Evolutionary conservation across 2,113 vertebrate species (phyloP).

Genomic region (Polyodon spathula): DNA sequence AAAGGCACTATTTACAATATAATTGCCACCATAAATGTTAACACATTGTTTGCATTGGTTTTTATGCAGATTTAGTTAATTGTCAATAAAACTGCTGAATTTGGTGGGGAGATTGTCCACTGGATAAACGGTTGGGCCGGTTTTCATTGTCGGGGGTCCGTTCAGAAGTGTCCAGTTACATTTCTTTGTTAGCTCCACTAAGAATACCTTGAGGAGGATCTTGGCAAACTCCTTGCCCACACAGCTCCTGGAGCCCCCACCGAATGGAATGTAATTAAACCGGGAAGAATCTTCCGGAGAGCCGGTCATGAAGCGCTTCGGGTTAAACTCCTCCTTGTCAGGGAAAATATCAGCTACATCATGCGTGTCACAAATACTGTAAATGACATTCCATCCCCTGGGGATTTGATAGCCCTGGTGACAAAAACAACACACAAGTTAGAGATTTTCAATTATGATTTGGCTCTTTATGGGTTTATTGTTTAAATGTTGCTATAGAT

Average conservation of each 20-base stretch:
- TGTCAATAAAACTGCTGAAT: slow-evolving; percentile 58
- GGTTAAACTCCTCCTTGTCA: slow-evolving; percentile 87
- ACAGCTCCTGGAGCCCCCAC: slow-evolving; percentile 87
- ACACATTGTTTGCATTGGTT: background rate
- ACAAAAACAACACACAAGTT: slow-evolving; percentile 25
- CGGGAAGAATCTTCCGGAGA: slow-evolving; percentile 61
- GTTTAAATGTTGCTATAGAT: too few species aligned
- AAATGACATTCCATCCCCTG: slow-evolving; percentile 96
- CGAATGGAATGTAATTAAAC: slow-evolving; percentile 94
- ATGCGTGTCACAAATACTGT: slow-evolving; percentile 94
- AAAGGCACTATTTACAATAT: slow-evolving; percentile 49
- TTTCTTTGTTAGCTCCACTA: slow-evolving; percentile 77
- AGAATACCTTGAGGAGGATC: slow-evolving; percentile 89
- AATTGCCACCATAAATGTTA: slow-evolving; percentile 16
- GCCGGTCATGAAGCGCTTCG: slow-evolving; percentile 76
- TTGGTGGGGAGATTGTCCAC: slow-evolving; percentile 89
- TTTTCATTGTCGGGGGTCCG: slow-evolving; percentile 90
- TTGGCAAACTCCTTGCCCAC: slow-evolving; percentile 97
- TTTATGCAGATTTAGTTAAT: slow-evolving; percentile 9
- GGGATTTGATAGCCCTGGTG: slow-evolving; percentile 92
- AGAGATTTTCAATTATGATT: too few species aligned
- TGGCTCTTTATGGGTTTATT: too few species aligned
- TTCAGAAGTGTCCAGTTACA: slow-evolving; percentile 90
- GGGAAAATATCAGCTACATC: slow-evolving; percentile 83
- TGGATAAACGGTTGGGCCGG: slow-evolving; percentile 82